phyloP scores from a whole-genome alignment of 2,888 invertebrate genomes.

The Nasonovia ribisnigri region DNA sequence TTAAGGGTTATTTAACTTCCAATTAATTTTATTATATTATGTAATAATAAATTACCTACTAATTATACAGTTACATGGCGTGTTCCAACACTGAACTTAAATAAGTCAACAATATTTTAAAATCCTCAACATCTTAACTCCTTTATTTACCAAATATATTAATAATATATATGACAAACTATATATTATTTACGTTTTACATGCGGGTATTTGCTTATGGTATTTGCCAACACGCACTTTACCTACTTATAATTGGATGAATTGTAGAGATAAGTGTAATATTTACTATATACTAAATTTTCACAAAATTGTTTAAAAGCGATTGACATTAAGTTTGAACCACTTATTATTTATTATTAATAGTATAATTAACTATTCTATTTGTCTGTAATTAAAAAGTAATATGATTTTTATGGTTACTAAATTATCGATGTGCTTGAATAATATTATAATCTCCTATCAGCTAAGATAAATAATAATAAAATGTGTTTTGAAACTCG shows the following conservation, averaged over 20 bases:
- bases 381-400: neutral
- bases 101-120: neutral
- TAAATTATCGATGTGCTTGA: neutral
- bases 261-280: neutral
- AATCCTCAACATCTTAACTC: neutral
- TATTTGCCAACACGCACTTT: no score
- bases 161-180: neutral
- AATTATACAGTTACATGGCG: neutral
- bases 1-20: constrained; percentile 16
- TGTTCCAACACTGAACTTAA: neutral
- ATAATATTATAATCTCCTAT: neutral
- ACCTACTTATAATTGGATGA: neutral
- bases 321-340: neutral
- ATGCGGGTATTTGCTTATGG: neutral
- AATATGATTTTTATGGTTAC: neutral
- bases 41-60: neutral
- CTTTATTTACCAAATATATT: neutral
- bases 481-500: neutral
- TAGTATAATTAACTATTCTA: neutral
- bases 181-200: neutral
- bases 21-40: neutral
- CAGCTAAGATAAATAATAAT: neutral
- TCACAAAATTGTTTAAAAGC: neutral
- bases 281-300: neutral
- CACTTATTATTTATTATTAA: neutral